Evolutionary conservation across 2,113 vertebrate genomes (phyloP), one percentile per base, ranked within the genome.

Genomic region (Barbus barbus): DNA sequence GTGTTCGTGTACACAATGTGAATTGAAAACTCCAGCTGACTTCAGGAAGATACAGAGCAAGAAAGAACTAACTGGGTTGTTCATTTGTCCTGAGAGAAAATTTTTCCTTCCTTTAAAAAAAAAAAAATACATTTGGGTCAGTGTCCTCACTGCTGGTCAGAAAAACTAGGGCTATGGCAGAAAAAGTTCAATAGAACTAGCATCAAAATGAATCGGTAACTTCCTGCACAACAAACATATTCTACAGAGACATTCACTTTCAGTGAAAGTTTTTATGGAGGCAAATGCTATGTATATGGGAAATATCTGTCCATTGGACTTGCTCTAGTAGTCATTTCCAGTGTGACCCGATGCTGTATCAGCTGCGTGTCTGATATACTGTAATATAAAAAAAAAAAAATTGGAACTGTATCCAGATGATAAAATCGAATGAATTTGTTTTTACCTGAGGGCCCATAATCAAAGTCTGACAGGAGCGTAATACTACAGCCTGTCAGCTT

Each of bases 41-140:
- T 63, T 53, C 6, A 38, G 7, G 53, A 78, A 13, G 9, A 71
- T n/a, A n/a, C 1, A 84, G 22, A 78, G 28, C 14, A 53, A 41
- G 48, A 18, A 38, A 79, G 53, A 82, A 33, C 48, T 86, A 71
- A 73, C 56, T 67, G 60, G 24, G 67, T 61, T 84, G 73, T 87
- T 81, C 41, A 28, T 81, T 77, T 72, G 38, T 81, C 48, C 71
- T 44, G 78, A 84, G 58, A 58, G 14, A 51, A 51, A 41, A 9
- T 48, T 81, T 61, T 71, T 53, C 22, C 20, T 51, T 69, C 44
- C 56, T 53, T 26, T 48, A 31, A 33, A 24, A 53, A 22, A 22
- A 53, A 53, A 20, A n/a, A n/a, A 56, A 56, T 22, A 41, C 65
- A 87, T 83, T n/a, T 86, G 44, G 81, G 86, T 81, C 86, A 85